Conservation (phyloP, 2,797 vertebrate genomes). For the Neosalanx taihuensis region DNA sequence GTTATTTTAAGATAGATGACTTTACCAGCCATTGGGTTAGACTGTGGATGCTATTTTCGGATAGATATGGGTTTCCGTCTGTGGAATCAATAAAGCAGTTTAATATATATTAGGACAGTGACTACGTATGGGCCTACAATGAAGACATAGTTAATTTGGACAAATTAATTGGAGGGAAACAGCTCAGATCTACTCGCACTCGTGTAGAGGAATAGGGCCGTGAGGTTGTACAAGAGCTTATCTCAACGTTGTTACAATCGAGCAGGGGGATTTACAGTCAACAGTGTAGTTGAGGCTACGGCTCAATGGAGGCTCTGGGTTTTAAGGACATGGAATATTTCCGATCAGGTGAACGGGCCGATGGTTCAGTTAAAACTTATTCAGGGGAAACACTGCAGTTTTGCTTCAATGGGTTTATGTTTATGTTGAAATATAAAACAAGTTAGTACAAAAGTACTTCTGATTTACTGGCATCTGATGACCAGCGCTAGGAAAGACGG, state of each 20-base stretch:
- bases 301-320: slow-evolving; percentile 6
- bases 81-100: slow-evolving; percentile 25
- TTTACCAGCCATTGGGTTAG: slow-evolving; percentile 60
- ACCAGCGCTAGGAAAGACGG: slow-evolving; percentile 47
- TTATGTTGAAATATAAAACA: not conserved
- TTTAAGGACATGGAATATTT: slow-evolving; percentile 11
- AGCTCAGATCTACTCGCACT: no score
- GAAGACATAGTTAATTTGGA: no score
- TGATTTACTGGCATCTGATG: slow-evolving; percentile 19
- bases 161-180: no score
- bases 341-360: not conserved
- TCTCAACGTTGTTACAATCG: slow-evolving; percentile 8
- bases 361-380: not conserved
- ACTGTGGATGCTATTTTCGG: slow-evolving; percentile 14
- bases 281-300: not conserved
- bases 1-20: slow-evolving; percentile 1
- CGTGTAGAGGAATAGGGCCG: no score
- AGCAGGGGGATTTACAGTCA: not conserved
- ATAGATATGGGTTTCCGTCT: slow-evolving; percentile 15
- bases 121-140: no score
- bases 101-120: no score
- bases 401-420: not conserved
- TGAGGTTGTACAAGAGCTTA: slow-evolving; percentile 1
- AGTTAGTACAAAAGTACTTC: not conserved
- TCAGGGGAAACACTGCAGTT: not conserved